Evolutionary conservation across 2,113 vertebrate species (phyloP).

Genomic region (Todiramphus saurophagus): DNA sequence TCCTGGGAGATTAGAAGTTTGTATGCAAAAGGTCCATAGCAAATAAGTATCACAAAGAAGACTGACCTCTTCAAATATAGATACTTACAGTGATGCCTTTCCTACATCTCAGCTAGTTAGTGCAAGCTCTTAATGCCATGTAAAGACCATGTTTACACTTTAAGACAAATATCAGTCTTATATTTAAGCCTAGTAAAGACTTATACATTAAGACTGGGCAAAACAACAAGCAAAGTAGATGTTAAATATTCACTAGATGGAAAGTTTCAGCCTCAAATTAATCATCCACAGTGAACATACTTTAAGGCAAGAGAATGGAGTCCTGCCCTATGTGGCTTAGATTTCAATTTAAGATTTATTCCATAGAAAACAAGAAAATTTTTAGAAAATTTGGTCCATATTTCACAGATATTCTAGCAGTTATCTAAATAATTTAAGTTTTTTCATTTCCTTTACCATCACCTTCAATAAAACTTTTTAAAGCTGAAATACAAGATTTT

Average conservation of each 20-base stretch:
- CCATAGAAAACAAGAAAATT: not conserved
- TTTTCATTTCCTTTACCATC: not conserved
- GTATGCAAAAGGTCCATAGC: not conserved
- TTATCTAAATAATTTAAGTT: not conserved
- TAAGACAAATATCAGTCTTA: not conserved
- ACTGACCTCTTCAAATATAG: not conserved
- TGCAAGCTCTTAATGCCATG: not conserved
- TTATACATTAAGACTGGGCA: not conserved
- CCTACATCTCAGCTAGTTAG: not conserved
- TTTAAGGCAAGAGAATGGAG: not conserved
- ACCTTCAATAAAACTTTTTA: not conserved
- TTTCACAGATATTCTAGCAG: not conserved
- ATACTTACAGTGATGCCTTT: not conserved
- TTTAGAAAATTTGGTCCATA: not conserved
- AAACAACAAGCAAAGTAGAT: not conserved
- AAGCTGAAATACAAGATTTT: not conserved
- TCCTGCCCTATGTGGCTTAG: not conserved
- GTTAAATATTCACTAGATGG: not conserved
- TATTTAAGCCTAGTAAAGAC: not conserved
- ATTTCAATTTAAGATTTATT: not conserved
- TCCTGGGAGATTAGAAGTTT: not conserved
- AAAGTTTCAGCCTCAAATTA: not conserved
- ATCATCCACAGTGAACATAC: rapidly evolving
- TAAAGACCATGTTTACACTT: not conserved
- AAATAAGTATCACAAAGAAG: not conserved